Conservation (phyloP, 2,888 invertebrate genomes). For the Cataglyphis rosenhaueri region DNA sequence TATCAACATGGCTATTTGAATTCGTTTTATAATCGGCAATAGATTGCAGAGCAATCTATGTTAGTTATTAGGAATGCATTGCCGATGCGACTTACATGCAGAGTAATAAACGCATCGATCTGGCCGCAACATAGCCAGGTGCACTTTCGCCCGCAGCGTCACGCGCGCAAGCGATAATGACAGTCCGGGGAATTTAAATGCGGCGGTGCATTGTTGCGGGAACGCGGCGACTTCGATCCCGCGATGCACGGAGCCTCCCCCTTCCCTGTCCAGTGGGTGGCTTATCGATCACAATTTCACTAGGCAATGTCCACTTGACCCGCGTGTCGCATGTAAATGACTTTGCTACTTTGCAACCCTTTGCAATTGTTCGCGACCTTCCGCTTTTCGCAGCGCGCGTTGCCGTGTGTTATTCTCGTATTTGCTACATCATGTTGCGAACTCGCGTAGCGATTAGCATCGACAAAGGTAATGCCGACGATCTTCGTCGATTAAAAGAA, state of each 20-base stretch:
- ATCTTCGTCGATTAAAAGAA: background rate
- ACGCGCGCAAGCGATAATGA: constrained; percentile 33
- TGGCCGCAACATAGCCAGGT: constrained; percentile 27
- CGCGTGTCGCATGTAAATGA: constrained; percentile 48
- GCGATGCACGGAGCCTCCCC: background rate
- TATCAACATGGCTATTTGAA: background rate
- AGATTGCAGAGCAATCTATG: constrained; percentile 16
- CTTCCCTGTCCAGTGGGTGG: background rate
- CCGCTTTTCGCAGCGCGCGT: background rate
- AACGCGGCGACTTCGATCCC: constrained; percentile 25
- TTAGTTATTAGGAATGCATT: constrained; percentile 50
- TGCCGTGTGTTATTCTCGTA: background rate
- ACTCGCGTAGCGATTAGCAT: constrained; percentile 13
- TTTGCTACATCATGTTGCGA: constrained; percentile 14
- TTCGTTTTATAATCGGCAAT: background rate
- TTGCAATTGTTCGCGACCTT: constrained; percentile 30
- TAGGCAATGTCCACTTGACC: constrained; percentile 41
- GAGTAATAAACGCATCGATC: constrained; percentile 40
- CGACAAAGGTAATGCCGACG: background rate
- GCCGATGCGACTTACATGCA: constrained; percentile 8
- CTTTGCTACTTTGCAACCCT: constrained; percentile 34
- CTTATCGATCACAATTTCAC: constrained; percentile 52
- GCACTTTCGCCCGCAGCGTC: background rate
- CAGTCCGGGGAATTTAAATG: constrained; percentile 33
- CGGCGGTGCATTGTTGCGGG: constrained; percentile 31